These are phyloP conservation scores for Scolopax rusticola DNA, from an alignment of 2,797 vertebrate species.

Conservation along the genomic window DNA sequence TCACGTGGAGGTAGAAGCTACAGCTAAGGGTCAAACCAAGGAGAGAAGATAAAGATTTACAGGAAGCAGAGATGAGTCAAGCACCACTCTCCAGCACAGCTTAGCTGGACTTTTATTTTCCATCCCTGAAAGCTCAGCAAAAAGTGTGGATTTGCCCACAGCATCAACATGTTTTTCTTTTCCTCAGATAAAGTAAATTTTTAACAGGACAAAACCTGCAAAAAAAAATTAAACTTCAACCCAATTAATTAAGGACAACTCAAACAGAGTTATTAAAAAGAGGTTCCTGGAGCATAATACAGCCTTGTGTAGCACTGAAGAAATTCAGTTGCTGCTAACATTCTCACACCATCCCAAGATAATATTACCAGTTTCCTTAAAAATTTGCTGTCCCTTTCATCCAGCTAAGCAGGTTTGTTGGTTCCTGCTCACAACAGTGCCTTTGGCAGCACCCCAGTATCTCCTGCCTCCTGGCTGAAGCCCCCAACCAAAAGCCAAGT, in stretches of 20 bases:
- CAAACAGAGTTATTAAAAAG: neutral
- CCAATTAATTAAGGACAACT: neutral
- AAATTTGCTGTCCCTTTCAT: neutral
- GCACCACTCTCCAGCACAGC: neutral
- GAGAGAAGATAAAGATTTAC: neutral
- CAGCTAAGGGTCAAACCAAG: neutral
- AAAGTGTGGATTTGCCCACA: neutral
- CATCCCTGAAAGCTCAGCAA: neutral
- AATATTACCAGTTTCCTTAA: neutral
- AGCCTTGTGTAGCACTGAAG: neutral
- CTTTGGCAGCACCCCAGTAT: neutral
- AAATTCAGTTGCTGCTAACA: neutral
- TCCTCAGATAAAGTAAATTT: neutral
- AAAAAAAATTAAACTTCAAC: neutral
- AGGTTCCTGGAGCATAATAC: neutral
- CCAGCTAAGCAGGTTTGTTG: neutral
- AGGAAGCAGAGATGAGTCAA: neutral
- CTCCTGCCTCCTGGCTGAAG: neutral
- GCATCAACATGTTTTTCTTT: neutral
- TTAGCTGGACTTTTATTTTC: neutral
- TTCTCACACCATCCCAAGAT: neutral
- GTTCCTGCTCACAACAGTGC: neutral
- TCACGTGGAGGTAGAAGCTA: neutral
- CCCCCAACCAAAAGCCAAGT: neutral
- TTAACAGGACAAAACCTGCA: neutral